Percentiles rank a stretch among this genome's conserved stretches.
Evolutionary conservation across 2,113 vertebrate species (phyloP).

Genomic region (Bubalus kerabau): DNA sequence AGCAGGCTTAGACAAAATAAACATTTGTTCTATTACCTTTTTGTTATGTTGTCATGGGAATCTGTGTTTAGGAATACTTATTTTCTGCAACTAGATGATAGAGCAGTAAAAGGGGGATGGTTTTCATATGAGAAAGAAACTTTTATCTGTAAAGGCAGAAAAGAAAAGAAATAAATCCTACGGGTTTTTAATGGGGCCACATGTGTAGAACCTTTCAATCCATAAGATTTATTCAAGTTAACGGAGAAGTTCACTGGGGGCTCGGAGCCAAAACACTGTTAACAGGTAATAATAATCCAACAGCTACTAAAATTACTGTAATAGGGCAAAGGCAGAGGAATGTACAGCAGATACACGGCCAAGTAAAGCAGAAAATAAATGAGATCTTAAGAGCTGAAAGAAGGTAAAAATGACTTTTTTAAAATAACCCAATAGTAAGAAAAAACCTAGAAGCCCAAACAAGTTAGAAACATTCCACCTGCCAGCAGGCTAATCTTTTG

Average conservation of each 20-base stretch:
- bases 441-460: constrained; percentile 17
- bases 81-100: constrained; percentile 48
- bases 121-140: not conserved
- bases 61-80: constrained; percentile 59
- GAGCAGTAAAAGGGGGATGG: not conserved
- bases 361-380: constrained; percentile 4
- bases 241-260: not conserved
- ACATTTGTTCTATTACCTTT: constrained; percentile 68
- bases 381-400: not conserved
- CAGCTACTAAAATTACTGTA: not conserved
- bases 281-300: not conserved
- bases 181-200: not conserved
- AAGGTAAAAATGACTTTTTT: constrained; percentile 22
- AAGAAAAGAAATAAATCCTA: not conserved
- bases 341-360: not conserved
- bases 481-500: constrained; percentile 16
- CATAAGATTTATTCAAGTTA: not conserved
- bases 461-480: not conserved
- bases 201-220: not conserved
- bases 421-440: not conserved
- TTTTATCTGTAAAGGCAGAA: not conserved
- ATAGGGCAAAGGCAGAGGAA: not conserved
- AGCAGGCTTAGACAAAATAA: constrained; percentile 68
- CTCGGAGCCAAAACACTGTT: not conserved
- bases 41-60: constrained; percentile 71